A percentile compares a stretch with the other conserved stretches of the same genome.
Conservation (phyloP, 2,888 invertebrate genomes). For the Drosophila pseudotakahashii region DNA sequence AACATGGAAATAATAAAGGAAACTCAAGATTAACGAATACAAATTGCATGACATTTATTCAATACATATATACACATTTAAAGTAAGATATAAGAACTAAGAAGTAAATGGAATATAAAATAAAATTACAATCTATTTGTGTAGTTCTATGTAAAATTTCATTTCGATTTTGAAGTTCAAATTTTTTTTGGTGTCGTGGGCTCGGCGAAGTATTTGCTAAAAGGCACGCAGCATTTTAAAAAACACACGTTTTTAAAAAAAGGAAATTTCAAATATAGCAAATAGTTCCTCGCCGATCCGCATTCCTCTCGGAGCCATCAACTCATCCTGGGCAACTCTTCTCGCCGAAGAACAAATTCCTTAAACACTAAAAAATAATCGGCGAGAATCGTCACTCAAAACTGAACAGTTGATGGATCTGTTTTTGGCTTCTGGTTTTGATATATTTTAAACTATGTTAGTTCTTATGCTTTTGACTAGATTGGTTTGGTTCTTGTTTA, state of each 20-base stretch:
- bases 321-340: conserved; percentile 17
- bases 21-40: conserved; percentile 59
- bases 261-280: conserved; percentile 72
- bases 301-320: conserved; percentile 1
- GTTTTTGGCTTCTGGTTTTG: conserved; percentile 34
- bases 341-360: conserved; percentile 63
- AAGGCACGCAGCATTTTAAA: conserved; percentile 92
- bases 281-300: conserved; percentile 51
- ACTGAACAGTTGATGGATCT: conserved; percentile 12
- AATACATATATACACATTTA: conserved; percentile 59
- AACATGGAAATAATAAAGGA: conserved; percentile 42
- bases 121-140: conserved; percentile 53
- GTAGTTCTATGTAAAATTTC: conserved; percentile 18
- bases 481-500: conserved; percentile 21
- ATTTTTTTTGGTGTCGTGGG: conserved; percentile 25
- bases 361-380: conserved; percentile 76
- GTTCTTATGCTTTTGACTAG: conserved; percentile 42
- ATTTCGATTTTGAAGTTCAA: conserved; percentile 18
- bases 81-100: conserved; percentile 51
- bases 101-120: conserved; percentile 30
- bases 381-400: conserved; percentile 34
- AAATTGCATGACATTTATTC: conserved; percentile 44
- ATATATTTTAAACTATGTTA: conserved; percentile 16
- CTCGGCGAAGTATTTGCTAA: conserved; percentile 87
- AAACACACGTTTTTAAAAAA: conserved; percentile 83